Percentiles rank a stretch among this genome's conserved stretches.
phyloP scores from a whole-genome alignment of 2,797 vertebrate genomes.

The Phrynocephalus forsythii region DNA sequence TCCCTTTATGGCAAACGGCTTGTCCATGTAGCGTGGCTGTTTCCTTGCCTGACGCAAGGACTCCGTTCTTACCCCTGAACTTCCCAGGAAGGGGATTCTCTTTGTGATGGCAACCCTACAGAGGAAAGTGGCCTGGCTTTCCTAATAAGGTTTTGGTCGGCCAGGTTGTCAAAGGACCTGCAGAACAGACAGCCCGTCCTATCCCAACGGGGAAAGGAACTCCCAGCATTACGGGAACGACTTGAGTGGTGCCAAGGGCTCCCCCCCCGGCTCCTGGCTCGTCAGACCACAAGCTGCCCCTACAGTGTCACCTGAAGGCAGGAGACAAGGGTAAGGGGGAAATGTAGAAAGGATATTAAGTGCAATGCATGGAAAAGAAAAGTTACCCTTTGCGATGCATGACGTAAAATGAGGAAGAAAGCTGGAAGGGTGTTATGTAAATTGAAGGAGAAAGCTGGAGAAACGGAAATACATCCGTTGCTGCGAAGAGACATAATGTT shows the following conservation, averaged over 20 bases:
- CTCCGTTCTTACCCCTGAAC: no score
- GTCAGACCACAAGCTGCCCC: no score
- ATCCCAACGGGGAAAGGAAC: background rate
- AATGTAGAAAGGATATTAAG: background rate
- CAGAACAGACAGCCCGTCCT: background rate
- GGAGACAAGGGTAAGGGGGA: background rate
- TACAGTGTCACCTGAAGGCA: no score
- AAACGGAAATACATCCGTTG: background rate
- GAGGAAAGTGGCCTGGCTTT: background rate
- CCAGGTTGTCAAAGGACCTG: background rate
- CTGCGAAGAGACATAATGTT: background rate
- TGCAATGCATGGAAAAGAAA: background rate
- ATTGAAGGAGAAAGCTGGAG: background rate
- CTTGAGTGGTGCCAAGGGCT: no score
- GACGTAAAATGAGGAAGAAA: background rate
- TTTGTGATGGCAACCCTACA: background rate
- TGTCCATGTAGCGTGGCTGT: no score
- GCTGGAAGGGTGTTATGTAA: background rate
- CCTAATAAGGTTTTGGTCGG: background rate
- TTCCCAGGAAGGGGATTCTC: no score
- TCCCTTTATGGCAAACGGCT: no score
- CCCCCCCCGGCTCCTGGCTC: no score
- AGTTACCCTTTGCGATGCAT: no score
- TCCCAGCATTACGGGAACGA: no score
- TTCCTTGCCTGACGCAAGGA: no score